Conservation (phyloP, 2,888 invertebrate species). For the Andrena trimmerana region DNA sequence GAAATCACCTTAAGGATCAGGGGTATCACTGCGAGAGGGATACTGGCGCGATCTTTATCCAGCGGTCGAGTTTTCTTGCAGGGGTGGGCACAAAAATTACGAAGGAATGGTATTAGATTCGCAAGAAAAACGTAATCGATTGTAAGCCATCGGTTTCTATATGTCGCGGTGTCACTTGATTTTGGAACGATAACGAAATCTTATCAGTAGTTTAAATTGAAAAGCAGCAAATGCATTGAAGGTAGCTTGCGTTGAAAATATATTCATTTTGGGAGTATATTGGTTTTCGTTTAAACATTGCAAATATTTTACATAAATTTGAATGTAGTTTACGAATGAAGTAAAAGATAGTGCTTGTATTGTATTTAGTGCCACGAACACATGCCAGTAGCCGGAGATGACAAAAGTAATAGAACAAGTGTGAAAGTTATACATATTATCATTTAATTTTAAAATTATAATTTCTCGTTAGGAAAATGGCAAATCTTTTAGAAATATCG, state of each 20-base stretch:
- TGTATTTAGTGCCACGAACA: no score
- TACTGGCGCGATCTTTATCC: slow-evolving; percentile 55
- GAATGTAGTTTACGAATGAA: background rate
- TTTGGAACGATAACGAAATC: slow-evolving; percentile 1
- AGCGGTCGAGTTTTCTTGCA: slow-evolving; percentile 38
- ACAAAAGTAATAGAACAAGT: no score
- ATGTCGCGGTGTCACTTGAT: slow-evolving; percentile 9
- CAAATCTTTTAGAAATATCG: background rate
- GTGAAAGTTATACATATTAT: no score
- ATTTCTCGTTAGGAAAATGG: background rate
- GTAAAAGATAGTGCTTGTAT: no score
- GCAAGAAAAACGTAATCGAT: slow-evolving; percentile 16
- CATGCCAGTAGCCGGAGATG: no score
- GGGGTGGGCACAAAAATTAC: background rate
- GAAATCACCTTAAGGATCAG: slow-evolving; percentile 72
- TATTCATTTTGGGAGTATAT: background rate
- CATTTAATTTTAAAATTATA: no score
- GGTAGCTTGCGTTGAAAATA: background rate
- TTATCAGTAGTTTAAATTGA: slow-evolving; percentile 6
- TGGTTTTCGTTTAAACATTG: background rate
- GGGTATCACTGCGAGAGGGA: slow-evolving; percentile 62
- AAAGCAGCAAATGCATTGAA: background rate
- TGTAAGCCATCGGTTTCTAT: slow-evolving; percentile 5
- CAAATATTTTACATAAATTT: background rate
- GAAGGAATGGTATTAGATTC: slow-evolving; percentile 7